phyloP scores from a whole-genome alignment of 1,140 invertebrate genomes.

The Drosophila setifemur region DNA sequence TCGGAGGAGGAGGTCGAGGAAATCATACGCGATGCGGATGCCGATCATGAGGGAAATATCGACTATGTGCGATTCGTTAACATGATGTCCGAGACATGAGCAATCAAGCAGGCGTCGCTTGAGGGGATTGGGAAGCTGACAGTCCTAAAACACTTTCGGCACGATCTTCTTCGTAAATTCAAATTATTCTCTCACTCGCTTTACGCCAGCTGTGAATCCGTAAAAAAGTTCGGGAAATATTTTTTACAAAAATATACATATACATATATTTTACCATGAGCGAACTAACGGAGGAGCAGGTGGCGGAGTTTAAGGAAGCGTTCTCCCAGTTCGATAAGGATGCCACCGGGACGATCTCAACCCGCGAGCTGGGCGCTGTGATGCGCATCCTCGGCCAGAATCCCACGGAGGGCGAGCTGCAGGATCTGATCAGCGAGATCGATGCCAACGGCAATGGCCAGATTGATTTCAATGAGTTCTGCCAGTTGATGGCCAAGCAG shows the following conservation, averaged over 20 bases:
- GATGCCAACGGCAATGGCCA: constrained; percentile 32
- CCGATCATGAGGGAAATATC: constrained; percentile 56
- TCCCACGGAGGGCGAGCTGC: constrained; percentile 53
- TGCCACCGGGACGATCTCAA: constrained; percentile 95
- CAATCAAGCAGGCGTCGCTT: background rate
- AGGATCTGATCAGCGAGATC: constrained; percentile 50
- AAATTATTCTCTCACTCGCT: background rate
- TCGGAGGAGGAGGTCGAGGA: constrained; percentile 52
- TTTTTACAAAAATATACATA: no score
- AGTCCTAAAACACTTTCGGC: background rate
- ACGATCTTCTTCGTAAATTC: background rate
- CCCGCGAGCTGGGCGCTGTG: constrained; percentile 94
- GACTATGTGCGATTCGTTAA: constrained; percentile 48
- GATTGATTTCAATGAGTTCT: constrained; percentile 55
- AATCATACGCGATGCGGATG: constrained; percentile 50
- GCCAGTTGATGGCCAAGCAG: constrained; percentile 47
- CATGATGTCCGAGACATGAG: constrained; percentile 33
- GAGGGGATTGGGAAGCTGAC: background rate
- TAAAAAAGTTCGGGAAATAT: background rate
- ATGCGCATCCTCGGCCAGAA: constrained; percentile 85
- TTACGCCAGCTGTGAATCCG: background rate
- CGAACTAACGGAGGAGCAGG: constrained; percentile 52
- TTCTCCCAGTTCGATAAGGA: constrained; percentile 95
- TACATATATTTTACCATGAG: background rate
- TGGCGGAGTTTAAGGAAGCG: constrained; percentile 75